Conservation (phyloP, 2,113 vertebrate species). For the Antennarius striatus region DNA sequence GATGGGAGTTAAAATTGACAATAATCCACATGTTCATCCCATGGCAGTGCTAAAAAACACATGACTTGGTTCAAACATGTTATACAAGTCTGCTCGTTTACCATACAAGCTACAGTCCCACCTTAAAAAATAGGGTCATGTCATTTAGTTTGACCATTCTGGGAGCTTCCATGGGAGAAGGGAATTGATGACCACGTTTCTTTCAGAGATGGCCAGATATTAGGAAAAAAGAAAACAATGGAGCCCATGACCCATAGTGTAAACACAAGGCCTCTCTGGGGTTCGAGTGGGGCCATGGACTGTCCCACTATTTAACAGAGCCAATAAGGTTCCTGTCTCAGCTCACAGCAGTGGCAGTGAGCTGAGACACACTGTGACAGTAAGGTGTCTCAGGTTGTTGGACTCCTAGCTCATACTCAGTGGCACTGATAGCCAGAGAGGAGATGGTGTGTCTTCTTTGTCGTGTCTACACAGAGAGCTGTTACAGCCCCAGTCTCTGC, state of each 20-base stretch:
- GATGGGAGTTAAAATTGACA: background rate
- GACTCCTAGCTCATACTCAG: constrained; percentile 19
- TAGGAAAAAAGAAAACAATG: constrained; percentile 69
- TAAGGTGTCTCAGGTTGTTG: constrained; percentile 35
- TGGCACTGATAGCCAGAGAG: constrained; percentile 5
- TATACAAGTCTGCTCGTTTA: background rate
- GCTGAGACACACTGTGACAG: constrained; percentile 38
- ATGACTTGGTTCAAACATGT: background rate
- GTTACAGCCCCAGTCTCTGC: too few species aligned
- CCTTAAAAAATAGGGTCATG: too few species aligned
- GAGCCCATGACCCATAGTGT: constrained; percentile 50
- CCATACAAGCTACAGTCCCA: background rate
- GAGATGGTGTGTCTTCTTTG: constrained; percentile 7
- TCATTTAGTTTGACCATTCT: constrained; percentile 36
- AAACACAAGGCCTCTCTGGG: constrained; percentile 57
- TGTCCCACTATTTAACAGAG: constrained; percentile 49
- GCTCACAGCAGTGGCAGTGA: constrained; percentile 36
- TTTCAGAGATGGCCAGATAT: constrained; percentile 68
- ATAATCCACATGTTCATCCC: background rate
- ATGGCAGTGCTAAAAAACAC: background rate
- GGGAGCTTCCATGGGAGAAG: constrained; percentile 52
- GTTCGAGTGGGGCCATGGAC: constrained; percentile 40
- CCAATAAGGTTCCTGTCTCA: constrained; percentile 59
- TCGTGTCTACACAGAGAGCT: background rate
- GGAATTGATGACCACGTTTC: constrained; percentile 55